Evolutionary conservation across 2,113 vertebrate genomes (phyloP), one percentile per base, ranked within the genome.

Genomic region (Ovibos moschatus): DNA sequence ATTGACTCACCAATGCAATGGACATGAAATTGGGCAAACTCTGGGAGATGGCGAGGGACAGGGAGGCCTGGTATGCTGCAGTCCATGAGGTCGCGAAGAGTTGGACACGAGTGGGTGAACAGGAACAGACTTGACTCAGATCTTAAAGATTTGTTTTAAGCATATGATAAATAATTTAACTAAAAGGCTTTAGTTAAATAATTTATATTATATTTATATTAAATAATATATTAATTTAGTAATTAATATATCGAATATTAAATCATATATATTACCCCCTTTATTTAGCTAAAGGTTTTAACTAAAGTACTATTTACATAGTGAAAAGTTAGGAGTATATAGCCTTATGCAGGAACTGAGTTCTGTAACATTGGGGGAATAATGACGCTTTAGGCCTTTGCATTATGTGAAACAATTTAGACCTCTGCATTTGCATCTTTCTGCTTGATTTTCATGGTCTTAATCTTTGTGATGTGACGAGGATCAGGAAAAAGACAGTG

Each of bases 121-220:
- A 74, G 23, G n/a, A 71, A 13, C 36, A 58, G 43, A 97, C 85
- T 33, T 36, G 16, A 97, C 33, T 89, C n/a, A 96, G 67, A 89
- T 79, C 47, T 76, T 40, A 57, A 88, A 91, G 71, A 57, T 11
- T 57, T 84, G 27, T 91, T 95, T 60, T 79, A 93, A 76, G 13
- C 13, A 87, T 92, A 36, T 94, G 89, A 47, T 57, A 51, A 84
- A 85, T 50, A 50, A 79, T 4, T 58, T 33, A 81, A 88, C 7
- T 86, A 85, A 95, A 51, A 50, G 47, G 47, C 47, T 50, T 50
- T 50, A 50, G 47, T 55, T 92, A 87, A 43, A 60, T 62, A n/a
- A 62, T 60, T 6, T 82, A n/a, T 17, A 33, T 30, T 62, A 33
- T 64, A n/a, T 71, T 85, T 17, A 60, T 15, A 82, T 25, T 71